Evolutionary conservation across 2,113 vertebrate species (phyloP), one percentile per base, ranked within the genome.

Genomic region (Clinocottus analis): DNA sequence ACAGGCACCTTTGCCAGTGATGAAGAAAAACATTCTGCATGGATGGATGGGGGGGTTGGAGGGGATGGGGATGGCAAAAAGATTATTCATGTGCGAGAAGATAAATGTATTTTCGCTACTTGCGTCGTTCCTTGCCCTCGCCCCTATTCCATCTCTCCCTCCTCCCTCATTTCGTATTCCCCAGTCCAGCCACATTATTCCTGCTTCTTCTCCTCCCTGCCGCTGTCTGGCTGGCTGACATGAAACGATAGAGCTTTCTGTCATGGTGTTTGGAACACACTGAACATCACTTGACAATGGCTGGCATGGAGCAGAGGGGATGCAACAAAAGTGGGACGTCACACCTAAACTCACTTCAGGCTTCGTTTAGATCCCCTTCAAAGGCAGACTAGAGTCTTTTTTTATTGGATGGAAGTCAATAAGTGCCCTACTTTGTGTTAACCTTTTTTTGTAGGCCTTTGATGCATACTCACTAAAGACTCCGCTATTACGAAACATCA

Each of bases 361-460:
- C 82, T 87, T 84, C 81, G 84, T 87, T 88, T 87, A 74, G 89
- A 90, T 87, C 83, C 80, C 86, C 87, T 86, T 81, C n/a, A 82
- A 29, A 72, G 66, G 68, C 62, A 47, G 72, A 77, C 70, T 63
- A 49, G 64, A 83, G 80, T 80, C 76, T 56, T 55, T 33, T 85
- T 72, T 77, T 79, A 47, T 84, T 87, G 58, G 84, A 71, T 80
- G 21, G 3, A 47, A 68, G 74, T 90, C 84, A 74, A 43, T 73
- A 41, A 68, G 16, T 6, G 56, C 84, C 56, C 73, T 55, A 65
- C 55, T 81, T 81, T 79, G 33, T 6, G 49, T 62, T 76, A 29
- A 78, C 72, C 76, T 37, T 5, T 17, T 23, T 75, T 77, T 47
- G 21, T 23, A 53, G 61, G 33, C 74, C 70, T 25, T 9, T 27